Evolutionary conservation across 2,113 vertebrate genomes (phyloP), one percentile per base, ranked within the genome.

Genomic region (Phoxinus phoxinus): DNA sequence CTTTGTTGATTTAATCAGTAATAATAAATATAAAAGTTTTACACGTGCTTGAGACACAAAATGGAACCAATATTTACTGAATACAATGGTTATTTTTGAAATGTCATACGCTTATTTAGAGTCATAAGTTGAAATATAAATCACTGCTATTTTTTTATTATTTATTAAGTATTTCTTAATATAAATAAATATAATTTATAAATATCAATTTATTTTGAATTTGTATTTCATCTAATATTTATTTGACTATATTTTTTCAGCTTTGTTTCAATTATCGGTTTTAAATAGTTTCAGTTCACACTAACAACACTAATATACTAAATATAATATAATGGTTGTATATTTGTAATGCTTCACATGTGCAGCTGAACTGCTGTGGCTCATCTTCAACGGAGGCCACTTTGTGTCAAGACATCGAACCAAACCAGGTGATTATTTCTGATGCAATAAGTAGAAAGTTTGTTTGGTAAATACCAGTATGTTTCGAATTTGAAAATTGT

Each of bases 321-420:
- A 72, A 72, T 41, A 41, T 69, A 21, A 37, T 11, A 4, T 72
- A 23, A 17, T 51, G 13, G 5, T 78, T 80, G 6, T 63, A 46
- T 46, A 25, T 59, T 63, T 30, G 23, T 35, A 11, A 6, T 5
- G 0, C 8, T 8, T 59, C 44, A 19, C 13, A 27, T 81, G 6
- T 44, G 5, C 79, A 89, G 88, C 15, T 89, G 27, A 75, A 85
- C 37, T 89, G 88, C 59, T 89, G 88, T 27, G 88, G 83, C 7
- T 78, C 71, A n/a, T 0, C 8, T 6, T 12, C 27, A 2, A 1
- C 15, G 10, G 56, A 12, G 23, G n/a, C 8, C 32, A 37, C 6
- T 3, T 11, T 15, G 59, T 85, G 85, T 71, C 1, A 12, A 21
- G 4, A 27, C 4, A 1, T 0, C 2, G 0, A 1, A 53, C 3